Percentiles rank a stretch among this genome's conserved stretches.
Conservation (phyloP, 1,140 invertebrate species). For the Aethina tumida region DNA sequence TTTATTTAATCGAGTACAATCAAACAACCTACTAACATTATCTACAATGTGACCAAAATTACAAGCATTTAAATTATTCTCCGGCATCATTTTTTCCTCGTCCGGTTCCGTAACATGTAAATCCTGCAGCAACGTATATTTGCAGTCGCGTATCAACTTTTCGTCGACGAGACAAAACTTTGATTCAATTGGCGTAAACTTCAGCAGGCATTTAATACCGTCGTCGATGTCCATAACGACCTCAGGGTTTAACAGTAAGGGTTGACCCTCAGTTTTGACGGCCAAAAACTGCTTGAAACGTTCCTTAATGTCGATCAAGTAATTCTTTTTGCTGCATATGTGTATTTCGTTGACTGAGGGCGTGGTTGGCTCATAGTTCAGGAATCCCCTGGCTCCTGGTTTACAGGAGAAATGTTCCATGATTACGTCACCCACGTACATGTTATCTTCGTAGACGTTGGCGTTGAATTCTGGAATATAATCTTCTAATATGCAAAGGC, state of each 20-base stretch:
- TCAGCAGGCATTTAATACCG: slow-evolving; percentile 36
- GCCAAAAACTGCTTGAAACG: slow-evolving; percentile 49
- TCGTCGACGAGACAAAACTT: slow-evolving; percentile 49
- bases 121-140: slow-evolving; percentile 14
- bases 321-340: slow-evolving; percentile 18
- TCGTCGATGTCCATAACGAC: slow-evolving; percentile 44
- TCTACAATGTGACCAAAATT: slow-evolving; percentile 13
- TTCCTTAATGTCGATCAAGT: slow-evolving; percentile 41
- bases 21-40: slow-evolving; percentile 5
- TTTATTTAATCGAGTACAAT: slow-evolving; percentile 3
- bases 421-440: slow-evolving; percentile 22
- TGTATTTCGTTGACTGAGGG: slow-evolving; percentile 21
- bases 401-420: slow-evolving; percentile 28
- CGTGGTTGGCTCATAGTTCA: slow-evolving; percentile 24
- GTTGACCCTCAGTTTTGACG: slow-evolving; percentile 38
- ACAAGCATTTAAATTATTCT: not conserved
- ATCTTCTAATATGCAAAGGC: slow-evolving; percentile 19
- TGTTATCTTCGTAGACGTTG: slow-evolving; percentile 7
- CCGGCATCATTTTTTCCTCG: slow-evolving; percentile 7
- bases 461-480: slow-evolving; percentile 5
- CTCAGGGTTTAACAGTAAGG: slow-evolving; percentile 50
- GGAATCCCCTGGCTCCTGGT: slow-evolving; percentile 34
- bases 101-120: not conserved
- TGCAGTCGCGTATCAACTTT: slow-evolving; percentile 43
- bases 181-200: slow-evolving; percentile 43